Conservation (phyloP, 2,888 invertebrate species). For the Ptilodon capucinus region DNA sequence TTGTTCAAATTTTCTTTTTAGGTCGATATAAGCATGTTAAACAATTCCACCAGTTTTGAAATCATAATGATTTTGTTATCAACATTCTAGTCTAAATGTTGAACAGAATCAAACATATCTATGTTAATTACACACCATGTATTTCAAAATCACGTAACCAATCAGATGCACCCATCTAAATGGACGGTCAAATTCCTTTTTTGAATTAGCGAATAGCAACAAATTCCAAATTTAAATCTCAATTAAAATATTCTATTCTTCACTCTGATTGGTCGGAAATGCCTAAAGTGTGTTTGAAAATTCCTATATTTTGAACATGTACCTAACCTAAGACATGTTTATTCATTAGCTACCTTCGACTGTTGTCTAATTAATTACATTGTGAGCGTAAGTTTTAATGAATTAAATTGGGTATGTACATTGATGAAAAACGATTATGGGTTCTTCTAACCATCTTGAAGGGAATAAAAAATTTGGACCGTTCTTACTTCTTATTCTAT, state of each 20-base stretch:
- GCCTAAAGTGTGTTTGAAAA: constrained; percentile 1
- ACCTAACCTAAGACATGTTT: constrained; percentile 14
- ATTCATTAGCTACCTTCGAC: constrained; percentile 22
- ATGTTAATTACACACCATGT: background rate
- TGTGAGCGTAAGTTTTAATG: constrained; percentile 27
- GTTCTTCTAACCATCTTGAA: constrained; percentile 10
- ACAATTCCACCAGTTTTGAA: background rate
- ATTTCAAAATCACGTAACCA: background rate
- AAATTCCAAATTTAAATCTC: constrained; percentile 1
- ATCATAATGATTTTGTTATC: background rate
- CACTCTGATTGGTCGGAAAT: constrained; percentile 8
- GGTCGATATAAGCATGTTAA: background rate
- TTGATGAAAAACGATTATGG: constrained; percentile 30
- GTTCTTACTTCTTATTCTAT: too few species aligned
- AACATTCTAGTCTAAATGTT: background rate
- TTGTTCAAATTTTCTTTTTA: too few species aligned
- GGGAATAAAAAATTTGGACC: background rate
- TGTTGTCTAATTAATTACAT: constrained; percentile 23
- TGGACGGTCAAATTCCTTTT: background rate
- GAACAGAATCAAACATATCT: background rate
- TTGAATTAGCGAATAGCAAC: constrained; percentile 1
- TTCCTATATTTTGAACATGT: background rate
- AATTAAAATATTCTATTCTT: constrained; percentile 19
- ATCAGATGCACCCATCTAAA: background rate
- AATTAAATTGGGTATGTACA: constrained; percentile 26